phyloP scores from a whole-genome alignment of 2,113 vertebrate genomes.

The Oryzias celebensis region DNA sequence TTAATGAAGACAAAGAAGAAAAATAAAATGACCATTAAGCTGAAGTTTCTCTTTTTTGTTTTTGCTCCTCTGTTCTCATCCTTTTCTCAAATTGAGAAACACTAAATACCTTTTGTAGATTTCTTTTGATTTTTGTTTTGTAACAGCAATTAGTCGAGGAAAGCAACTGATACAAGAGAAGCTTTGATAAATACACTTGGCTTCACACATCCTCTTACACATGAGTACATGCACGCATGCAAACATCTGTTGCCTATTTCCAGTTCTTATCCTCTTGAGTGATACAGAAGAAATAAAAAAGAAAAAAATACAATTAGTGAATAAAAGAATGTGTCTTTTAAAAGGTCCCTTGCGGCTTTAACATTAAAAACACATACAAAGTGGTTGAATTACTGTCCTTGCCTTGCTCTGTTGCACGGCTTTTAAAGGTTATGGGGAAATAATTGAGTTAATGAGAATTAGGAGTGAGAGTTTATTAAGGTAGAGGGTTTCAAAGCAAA shows the following conservation, averaged over 20 bases:
- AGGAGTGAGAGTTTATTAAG: slow-evolving; percentile 3
- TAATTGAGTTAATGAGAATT: slow-evolving; percentile 25
- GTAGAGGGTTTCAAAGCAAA: slow-evolving; percentile 26
- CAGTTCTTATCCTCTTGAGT: slow-evolving; percentile 3
- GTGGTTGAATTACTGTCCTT: slow-evolving; percentile 28
- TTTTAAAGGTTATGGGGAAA: slow-evolving; percentile 20
- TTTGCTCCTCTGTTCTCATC: slow-evolving; percentile 2
- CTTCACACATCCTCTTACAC: slow-evolving; percentile 1
- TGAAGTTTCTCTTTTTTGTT: slow-evolving; percentile 1
- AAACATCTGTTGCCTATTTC: slow-evolving; percentile 15
- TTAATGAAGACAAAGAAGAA: slow-evolving; percentile 57
- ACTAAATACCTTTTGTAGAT: slow-evolving; percentile 17
- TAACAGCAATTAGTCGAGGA: slow-evolving; percentile 41
- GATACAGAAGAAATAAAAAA: background rate
- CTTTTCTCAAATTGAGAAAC: slow-evolving; percentile 17
- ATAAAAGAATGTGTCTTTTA: slow-evolving; percentile 10
- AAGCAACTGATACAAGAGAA: slow-evolving; percentile 20
- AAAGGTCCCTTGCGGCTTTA: slow-evolving; percentile 27
- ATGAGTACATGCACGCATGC: background rate
- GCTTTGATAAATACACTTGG: slow-evolving; percentile 15
- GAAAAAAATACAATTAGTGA: slow-evolving; percentile 10
- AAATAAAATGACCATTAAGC: slow-evolving; percentile 18
- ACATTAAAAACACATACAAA: slow-evolving; percentile 36
- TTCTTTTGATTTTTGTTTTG: slow-evolving; percentile 30
- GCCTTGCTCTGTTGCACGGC: slow-evolving; percentile 15